Base-by-base conservation (phyloP, 2,113 vertebrate species). In the Vimba vimba region DNA sequence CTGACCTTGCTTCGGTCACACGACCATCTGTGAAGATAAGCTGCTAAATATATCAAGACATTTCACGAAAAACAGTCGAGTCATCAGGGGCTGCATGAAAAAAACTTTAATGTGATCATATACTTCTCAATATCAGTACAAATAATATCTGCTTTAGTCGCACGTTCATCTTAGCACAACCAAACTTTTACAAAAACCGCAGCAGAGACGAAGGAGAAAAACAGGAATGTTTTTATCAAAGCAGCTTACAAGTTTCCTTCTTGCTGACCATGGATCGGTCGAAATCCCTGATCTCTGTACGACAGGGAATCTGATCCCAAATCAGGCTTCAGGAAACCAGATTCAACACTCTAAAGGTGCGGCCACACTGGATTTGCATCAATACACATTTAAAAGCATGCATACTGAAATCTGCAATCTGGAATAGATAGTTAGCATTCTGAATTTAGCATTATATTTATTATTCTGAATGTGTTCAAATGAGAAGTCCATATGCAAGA, bases 31-130 rank as follows among this genome's bases (percentile, higher is more conserved):
- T 39, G 25, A 45, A 74, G 7, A 39, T 43, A 50, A 30, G n/a
- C 25, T 19, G 19, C 68, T 39, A 71, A 71, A 71, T 12, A 74
- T 25, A 74, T 47, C 71, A 76, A 69, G 45, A 39, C 7, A 19
- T 50, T 78, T 91, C 87, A 86, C 86, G 87, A 93, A 89, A 89
- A 93, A 91, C 83, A 90, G 83, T 68, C 79, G n/a, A 89, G 89
- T 92, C 60, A 45, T 15, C 76, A 52, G 52, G 57, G 62, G 74
- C 87, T 68, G 30, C n/a, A 39, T 90, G 92, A 94, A 94, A 95
- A 93, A 94, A 88, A 93, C 90, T 95, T 96, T 95, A 96, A 94
- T 94, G 90, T 90, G 90, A 94, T 86, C 91, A 88, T 93, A 93
- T 88, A 87, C 89, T 90, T 92, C 80, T 91, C 88, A 88, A 91